phyloP scores from a whole-genome alignment of 2,797 vertebrate species.

The Sebastolobus alascanus region DNA sequence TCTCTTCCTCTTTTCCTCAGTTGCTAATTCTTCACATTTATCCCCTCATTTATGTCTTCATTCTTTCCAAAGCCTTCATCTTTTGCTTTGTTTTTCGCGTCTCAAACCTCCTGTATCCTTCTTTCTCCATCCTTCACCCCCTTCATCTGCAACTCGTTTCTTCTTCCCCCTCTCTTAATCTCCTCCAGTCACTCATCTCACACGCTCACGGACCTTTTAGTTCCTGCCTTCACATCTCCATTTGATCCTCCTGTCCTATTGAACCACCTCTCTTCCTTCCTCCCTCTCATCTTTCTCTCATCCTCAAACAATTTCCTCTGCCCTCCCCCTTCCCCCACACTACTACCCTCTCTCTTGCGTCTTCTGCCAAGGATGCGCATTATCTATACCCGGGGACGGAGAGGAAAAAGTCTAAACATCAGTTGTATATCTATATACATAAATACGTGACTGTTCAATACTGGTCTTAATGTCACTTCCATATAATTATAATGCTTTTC shows the following conservation, averaged over 20 bases:
- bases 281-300: slow-evolving; percentile 72
- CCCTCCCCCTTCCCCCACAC: neutral
- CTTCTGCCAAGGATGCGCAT: slow-evolving; percentile 39
- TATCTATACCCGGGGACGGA: slow-evolving; percentile 24
- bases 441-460: neutral
- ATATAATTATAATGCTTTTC: slow-evolving; percentile 9
- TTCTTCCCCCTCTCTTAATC: slow-evolving; percentile 38
- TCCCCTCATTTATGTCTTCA: slow-evolving; percentile 14
- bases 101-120: slow-evolving; percentile 9
- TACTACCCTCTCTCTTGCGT: slow-evolving; percentile 9
- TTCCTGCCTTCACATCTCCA: slow-evolving; percentile 57
- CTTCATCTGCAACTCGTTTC: slow-evolving; percentile 33
- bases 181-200: slow-evolving; percentile 32
- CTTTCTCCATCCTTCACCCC: slow-evolving; percentile 6
- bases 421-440: neutral
- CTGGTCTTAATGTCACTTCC: neutral
- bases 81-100: slow-evolving; percentile 13
- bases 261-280: slow-evolving; percentile 69
- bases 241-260: slow-evolving; percentile 71
- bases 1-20: slow-evolving; percentile 22
- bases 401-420: slow-evolving; percentile 14
- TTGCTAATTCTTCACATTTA: slow-evolving; percentile 19
- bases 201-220: slow-evolving; percentile 49
- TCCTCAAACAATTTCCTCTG: slow-evolving; percentile 55
- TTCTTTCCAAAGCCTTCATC: slow-evolving; percentile 17